phyloP scores from a whole-genome alignment of 1,140 invertebrate species.

The Trichogramma pretiosum region DNA sequence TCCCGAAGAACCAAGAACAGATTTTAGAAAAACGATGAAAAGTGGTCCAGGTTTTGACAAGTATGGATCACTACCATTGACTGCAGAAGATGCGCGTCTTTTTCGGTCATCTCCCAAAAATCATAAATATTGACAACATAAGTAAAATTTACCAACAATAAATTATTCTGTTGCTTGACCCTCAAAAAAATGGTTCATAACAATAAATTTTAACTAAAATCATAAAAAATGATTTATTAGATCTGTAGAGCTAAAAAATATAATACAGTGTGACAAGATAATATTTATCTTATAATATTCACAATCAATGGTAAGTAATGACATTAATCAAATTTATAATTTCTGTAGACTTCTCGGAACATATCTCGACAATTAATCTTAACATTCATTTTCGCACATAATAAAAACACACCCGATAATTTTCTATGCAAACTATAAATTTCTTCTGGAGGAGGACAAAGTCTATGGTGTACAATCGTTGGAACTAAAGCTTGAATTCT shows the following conservation, averaged over 20 bases:
- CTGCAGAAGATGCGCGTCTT: constrained; percentile 4
- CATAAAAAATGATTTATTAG: constrained; percentile 10
- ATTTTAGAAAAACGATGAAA: constrained; percentile 19
- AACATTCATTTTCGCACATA: constrained; percentile 85
- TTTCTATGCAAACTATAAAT: constrained; percentile 98
- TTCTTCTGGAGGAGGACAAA: constrained; percentile 96
- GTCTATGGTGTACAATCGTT: constrained; percentile 85
- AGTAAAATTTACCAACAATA: no score
- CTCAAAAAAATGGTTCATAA: no score
- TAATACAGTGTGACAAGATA: no score
- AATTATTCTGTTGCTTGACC: no score
- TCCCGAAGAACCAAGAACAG: constrained; percentile 10
- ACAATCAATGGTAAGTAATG: no score
- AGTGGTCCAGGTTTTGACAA: constrained; percentile 14
- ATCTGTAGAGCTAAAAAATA: neutral
- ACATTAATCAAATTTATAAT: constrained; percentile 53
- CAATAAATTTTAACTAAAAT: constrained; percentile 1
- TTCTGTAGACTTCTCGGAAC: constrained; percentile 72
- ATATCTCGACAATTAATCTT: constrained; percentile 77
- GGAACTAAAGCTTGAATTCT: constrained; percentile 81
- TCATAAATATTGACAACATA: constrained; percentile 3
- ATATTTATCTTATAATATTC: no score
- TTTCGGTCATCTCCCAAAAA: constrained; percentile 1
- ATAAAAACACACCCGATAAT: constrained; percentile 91
- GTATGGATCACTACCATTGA: constrained; percentile 12